phyloP scores from a whole-genome alignment of 2,797 vertebrate genomes.

The Siniperca obscura region DNA sequence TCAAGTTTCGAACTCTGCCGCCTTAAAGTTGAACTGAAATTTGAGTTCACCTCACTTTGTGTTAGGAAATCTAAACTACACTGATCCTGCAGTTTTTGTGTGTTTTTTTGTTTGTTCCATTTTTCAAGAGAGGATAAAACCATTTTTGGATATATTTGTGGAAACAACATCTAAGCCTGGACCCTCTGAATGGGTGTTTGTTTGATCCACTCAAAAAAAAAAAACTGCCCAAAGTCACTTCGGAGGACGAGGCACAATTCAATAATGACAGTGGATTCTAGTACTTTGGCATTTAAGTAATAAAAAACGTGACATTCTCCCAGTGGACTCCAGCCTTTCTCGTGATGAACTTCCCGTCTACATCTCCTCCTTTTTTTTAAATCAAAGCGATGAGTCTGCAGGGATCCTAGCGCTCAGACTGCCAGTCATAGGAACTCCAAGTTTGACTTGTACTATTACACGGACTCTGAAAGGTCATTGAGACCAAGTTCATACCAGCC shows the following conservation, averaged over 20 bases:
- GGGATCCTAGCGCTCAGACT: constrained; percentile 19
- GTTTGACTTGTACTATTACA: constrained; percentile 61
- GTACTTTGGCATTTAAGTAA: constrained; percentile 58
- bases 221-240: constrained; percentile 18
- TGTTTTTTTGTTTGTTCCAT: background rate
- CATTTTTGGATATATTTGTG: background rate
- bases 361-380: constrained; percentile 2
- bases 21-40: background rate
- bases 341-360: constrained; percentile 35
- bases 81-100: background rate
- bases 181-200: constrained; percentile 3
- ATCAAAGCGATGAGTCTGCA: constrained; percentile 13
- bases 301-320: constrained; percentile 51
- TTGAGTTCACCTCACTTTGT: background rate
- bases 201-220: constrained; percentile 12
- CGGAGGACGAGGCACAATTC: background rate
- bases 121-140: background rate
- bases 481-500: constrained; percentile 61
- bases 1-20: background rate
- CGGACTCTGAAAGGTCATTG: constrained; percentile 64
- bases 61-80: background rate
- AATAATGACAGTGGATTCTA: constrained; percentile 32
- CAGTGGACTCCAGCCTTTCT: constrained; percentile 36
- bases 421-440: constrained; percentile 30
- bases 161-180: no score